Percentiles rank a stretch among this genome's conserved stretches.
These are phyloP conservation scores for Archilochus colubris DNA, from an alignment of 2,113 vertebrate species.

Conservation along the genomic window DNA sequence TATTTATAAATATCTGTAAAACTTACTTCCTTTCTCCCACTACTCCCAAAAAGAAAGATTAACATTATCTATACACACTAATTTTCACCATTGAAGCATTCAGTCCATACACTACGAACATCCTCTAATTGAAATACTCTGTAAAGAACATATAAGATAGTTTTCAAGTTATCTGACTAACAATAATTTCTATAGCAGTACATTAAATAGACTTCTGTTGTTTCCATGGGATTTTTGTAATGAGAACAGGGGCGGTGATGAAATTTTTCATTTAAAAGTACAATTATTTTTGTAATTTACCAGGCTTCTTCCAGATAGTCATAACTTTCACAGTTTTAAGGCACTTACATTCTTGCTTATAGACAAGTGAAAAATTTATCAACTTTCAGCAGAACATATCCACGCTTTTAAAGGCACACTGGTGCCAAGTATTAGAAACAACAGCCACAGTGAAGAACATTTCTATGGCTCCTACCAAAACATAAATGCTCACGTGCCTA, in stretches of 20 bases:
- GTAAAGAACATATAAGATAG: neutral
- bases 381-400: neutral
- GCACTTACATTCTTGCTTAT: neutral
- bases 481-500: neutral
- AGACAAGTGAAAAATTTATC: neutral
- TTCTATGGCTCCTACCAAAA: neutral
- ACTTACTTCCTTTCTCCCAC: neutral
- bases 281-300: neutral
- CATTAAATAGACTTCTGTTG: slow-evolving; percentile 8
- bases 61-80: neutral
- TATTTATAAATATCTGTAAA: neutral
- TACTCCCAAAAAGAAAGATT: neutral
- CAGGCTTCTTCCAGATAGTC: neutral
- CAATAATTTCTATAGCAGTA: neutral
- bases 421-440: neutral
- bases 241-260: neutral
- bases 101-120: neutral
- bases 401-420: neutral
- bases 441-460: neutral
- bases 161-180: slow-evolving; percentile 7
- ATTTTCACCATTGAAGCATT: neutral
- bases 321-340: neutral
- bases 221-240: neutral
- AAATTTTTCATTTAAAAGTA: neutral
- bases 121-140: slow-evolving; percentile 28